Evolutionary conservation across 1,140 invertebrate genomes (phyloP), one percentile per base, ranked within the genome.

Genomic region (Dendroctonus ponderosae): DNA sequence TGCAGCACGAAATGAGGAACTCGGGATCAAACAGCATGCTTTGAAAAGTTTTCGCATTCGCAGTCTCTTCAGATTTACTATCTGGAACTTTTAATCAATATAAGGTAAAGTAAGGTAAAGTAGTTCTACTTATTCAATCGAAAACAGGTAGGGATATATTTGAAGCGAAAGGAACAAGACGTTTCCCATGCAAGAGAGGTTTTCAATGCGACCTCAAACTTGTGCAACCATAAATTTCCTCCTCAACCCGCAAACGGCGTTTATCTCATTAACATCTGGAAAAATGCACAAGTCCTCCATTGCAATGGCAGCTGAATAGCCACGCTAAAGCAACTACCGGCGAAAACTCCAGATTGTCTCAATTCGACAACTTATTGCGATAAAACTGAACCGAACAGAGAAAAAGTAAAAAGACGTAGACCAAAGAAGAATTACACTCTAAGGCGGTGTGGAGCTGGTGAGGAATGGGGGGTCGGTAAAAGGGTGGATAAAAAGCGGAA

Each of bases 301-400:
- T 26, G 3, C 26, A 26, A 26, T 26, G 26, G 26, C 26, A 26
- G 26, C 26, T 26, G 26, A 26, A 26, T 26, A 26, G 1, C 26
- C 26, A 26, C 26, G 26, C 26, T 26, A 26, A 26, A 26, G 1
- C 26, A 26, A 1, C 26, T 26, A 56, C 6, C 11, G 4, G 26
- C 44, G 12, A 60, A 60, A 60, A 60, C 58, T 60, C 43, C 58
- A 8, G 37, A 60, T 60, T 14, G 42, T 65, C 54, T 37, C 63
- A 48, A 58, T 49, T 57, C 53, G 54, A 57, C 39, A 54, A 57
- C 63, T 65, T 65, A 65, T 65, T 65, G 63, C 63, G 52, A 65
- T 65, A 65, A 65, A 65, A 65, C 63, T 58, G 52, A 57, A 51
- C 50, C 42, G 61, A 65, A 50, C 53, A 11, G 6, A 11, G 54